A percentile compares a stretch with the other conserved stretches of the same genome.
Evolutionary conservation across 2,113 vertebrate genomes (phyloP).

Genomic region (Festucalex cinctus): DNA sequence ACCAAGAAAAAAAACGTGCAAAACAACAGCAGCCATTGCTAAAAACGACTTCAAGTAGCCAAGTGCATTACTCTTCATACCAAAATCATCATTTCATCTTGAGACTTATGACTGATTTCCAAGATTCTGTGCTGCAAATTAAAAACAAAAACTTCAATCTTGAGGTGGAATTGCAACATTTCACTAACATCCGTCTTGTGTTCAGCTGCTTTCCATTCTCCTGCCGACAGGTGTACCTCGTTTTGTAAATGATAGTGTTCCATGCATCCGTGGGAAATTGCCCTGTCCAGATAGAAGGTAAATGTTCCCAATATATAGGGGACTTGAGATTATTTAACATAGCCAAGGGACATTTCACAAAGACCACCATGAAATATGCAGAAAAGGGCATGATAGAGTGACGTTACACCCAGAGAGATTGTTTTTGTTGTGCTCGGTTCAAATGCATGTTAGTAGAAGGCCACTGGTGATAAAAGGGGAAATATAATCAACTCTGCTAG

Average conservation of each 20-base stretch:
- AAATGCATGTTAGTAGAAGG: conserved; percentile 47
- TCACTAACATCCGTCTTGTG: neutral
- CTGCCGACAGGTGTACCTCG: neutral
- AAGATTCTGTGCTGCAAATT: neutral
- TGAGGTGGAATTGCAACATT: neutral
- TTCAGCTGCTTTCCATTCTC: neutral
- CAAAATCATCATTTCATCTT: too few relatives aligned
- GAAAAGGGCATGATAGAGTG: conserved; percentile 29
- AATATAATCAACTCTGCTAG: conserved; percentile 55
- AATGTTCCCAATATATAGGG: conserved; percentile 3
- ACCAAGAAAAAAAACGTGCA: too few relatives aligned
- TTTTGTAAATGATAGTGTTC: conserved; percentile 5
- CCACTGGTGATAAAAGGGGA: conserved; percentile 50
- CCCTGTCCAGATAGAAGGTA: conserved; percentile 18
- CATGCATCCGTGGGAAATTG: conserved; percentile 16
- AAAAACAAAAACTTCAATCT: neutral
- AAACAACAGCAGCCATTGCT: too few relatives aligned
- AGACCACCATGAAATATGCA: conserved; percentile 43
- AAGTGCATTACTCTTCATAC: neutral
- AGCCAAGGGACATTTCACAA: conserved; percentile 29
- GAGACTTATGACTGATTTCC: neutral
- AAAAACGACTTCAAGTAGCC: too few relatives aligned
- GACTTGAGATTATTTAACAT: conserved; percentile 23
- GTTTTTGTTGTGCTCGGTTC: conserved; percentile 41
- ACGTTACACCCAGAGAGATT: conserved; percentile 26